Evolutionary conservation across 2,888 invertebrate genomes (phyloP).

Genomic region (Luperina testacea): DNA sequence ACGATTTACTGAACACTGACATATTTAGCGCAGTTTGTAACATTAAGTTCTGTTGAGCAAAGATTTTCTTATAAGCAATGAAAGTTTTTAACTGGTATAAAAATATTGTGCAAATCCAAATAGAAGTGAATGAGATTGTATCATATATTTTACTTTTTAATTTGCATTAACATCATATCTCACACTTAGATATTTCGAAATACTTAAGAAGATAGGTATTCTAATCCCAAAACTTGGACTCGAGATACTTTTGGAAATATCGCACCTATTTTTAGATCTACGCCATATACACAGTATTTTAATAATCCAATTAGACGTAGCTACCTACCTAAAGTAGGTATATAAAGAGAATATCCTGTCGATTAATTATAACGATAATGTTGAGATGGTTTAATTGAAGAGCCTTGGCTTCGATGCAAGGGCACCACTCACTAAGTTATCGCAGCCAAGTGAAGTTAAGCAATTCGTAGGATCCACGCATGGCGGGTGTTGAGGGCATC

Average conservation of each 20-base stretch:
- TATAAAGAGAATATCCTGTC: constrained; percentile 47
- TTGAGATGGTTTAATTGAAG: constrained; percentile 66
- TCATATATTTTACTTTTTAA: neutral
- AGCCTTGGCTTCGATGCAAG: constrained; percentile 81
- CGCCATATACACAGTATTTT: neutral
- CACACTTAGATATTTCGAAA: neutral
- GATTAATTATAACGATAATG: constrained; percentile 50
- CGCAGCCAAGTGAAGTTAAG: constrained; percentile 76
- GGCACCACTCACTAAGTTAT: constrained; percentile 75
- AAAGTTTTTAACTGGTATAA: neutral
- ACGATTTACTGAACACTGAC: constrained; percentile 36
- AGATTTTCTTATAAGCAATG: neutral
- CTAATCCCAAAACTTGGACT: too few species aligned
- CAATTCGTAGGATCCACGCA: constrained; percentile 83
- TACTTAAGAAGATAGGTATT: too few species aligned
- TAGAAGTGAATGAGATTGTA: neutral
- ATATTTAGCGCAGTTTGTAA: constrained; percentile 10
- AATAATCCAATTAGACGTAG: constrained; percentile 21
- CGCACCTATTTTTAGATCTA: neutral
- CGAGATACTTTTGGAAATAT: neutral
- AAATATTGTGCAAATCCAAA: neutral
- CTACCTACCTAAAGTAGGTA: neutral
- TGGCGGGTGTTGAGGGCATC: constrained; percentile 76
- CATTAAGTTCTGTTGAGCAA: neutral
- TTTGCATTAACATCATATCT: neutral